Percentiles rank a stretch among this genome's conserved stretches.
Conservation (phyloP, 2,797 vertebrate genomes). For the Tokudaia muenninki region DNA sequence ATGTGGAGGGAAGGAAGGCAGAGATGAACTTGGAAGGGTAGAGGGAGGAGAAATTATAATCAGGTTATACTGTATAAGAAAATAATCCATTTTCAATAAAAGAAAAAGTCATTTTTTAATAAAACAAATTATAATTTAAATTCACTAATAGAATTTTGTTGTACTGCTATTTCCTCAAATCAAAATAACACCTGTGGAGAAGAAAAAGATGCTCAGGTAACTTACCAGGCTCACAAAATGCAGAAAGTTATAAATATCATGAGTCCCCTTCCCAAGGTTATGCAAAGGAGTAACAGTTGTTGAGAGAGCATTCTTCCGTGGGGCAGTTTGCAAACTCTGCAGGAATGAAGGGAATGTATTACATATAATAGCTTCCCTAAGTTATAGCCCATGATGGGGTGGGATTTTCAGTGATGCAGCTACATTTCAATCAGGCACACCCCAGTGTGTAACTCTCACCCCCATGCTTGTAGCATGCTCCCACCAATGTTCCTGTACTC, state of each 20-base stretch:
- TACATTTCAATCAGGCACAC: neutral
- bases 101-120: neutral
- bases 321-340: neutral
- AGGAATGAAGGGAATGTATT: neutral
- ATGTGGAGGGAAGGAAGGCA: neutral
- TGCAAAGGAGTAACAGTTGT: no score
- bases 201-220: neutral
- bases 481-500: neutral
- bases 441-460: neutral
- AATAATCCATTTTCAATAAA: neutral
- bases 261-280: neutral
- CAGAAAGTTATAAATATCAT: neutral
- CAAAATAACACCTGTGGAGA: neutral
- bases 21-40: neutral
- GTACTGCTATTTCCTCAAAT: neutral
- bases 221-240: neutral
- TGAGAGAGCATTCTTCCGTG: no score
- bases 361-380: neutral
- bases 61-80: neutral
- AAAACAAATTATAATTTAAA: slow-evolving; percentile 33
- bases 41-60: neutral
- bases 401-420: neutral
- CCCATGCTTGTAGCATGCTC: neutral
- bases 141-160: neutral
- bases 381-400: no score